Base-by-base conservation (phyloP, 2,797 vertebrate species). In the Myripristis jacobus region DNA sequence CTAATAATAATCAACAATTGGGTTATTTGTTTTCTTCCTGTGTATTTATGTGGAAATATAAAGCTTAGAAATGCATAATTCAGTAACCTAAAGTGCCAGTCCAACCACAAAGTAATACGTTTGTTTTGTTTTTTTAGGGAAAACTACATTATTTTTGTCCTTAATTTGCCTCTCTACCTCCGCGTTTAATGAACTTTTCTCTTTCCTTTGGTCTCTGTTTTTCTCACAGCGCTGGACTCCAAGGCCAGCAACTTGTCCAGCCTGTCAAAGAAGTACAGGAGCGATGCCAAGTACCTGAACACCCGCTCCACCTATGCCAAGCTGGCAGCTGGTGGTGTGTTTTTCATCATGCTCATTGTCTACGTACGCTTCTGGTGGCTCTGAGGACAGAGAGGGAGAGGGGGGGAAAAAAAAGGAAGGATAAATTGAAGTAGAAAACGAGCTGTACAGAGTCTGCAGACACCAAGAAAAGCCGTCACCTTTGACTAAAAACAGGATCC, bases 341-440 rank as follows among this genome's bases (percentile, higher is more conserved):
- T 99, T 89, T 96, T 98, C 92, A 95, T 99, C 92, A 99, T 99
- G 98, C 85, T 99, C 83, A 99, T 99, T 27, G 96, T 99, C 78
- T 99, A 98, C 12, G 94, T 99, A 50, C 95, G 97, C 64, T 99
- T 99, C 94, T 99, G 98, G 98, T 99, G 98, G 98, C 96, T 99
- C 93, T 99, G 94, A 99, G 81, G n/a, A n/a, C n/a, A 53, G 73
- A 16, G 21, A 6, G 15, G 43, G 25, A 12, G 29, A 62, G 36
- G 54, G n/a, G n/a, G n/a, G n/a, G n/a, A n/a, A n/a, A n/a, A n/a
- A 15, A 48, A 51, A 54, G 13, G 62, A 34, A 57, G 65, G 73
- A 73, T 66, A 73, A 50, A 53, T 29, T 38, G 21, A 76, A 75
- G 70, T 66, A 72, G 63, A 79, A 70, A 77, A 77, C 8, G 67